Conservation (phyloP, 30 jellyfish, hydroid and myxozoan genomes). For the Cassiopea andromeda region DNA sequence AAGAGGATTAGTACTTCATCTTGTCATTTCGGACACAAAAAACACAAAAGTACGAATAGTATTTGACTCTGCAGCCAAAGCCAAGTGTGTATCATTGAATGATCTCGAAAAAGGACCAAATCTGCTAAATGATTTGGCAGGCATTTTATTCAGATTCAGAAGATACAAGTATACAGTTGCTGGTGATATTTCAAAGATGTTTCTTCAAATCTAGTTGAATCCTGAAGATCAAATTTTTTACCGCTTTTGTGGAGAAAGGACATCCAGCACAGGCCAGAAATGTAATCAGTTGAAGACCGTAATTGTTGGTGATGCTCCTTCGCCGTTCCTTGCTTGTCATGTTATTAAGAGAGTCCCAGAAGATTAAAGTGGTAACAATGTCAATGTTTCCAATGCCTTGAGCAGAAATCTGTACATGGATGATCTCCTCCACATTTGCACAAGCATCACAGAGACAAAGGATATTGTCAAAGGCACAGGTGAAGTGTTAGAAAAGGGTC, state of each 20-base stretch:
- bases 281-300: constrained; percentile 19
- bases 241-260: constrained; percentile 57
- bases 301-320: constrained; percentile 11
- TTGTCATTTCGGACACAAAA: neutral
- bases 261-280: constrained; percentile 16
- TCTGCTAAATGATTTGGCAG: constrained; percentile 36
- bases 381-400: neutral
- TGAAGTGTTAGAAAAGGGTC: neutral
- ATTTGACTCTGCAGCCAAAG: constrained; percentile 42
- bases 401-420: constrained; percentile 14
- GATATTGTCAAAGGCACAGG: constrained; percentile 20
- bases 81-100: neutral
- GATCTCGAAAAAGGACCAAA: constrained; percentile 21
- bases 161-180: constrained; percentile 23
- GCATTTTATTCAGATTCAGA: constrained; percentile 43
- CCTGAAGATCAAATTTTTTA: constrained; percentile 49
- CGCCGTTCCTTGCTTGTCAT: constrained; percentile 29
- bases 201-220: constrained; percentile 23
- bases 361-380: constrained; percentile 5
- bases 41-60: constrained; percentile 32
- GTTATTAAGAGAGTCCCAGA: constrained; percentile 24
- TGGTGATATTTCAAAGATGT: constrained; percentile 39
- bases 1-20: neutral
- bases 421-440: constrained; percentile 30
- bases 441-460: constrained; percentile 13